These are phyloP conservation scores for Baronia brevicornis DNA, from an alignment of 2,888 invertebrate genomes.

Conservation along the genomic window DNA sequence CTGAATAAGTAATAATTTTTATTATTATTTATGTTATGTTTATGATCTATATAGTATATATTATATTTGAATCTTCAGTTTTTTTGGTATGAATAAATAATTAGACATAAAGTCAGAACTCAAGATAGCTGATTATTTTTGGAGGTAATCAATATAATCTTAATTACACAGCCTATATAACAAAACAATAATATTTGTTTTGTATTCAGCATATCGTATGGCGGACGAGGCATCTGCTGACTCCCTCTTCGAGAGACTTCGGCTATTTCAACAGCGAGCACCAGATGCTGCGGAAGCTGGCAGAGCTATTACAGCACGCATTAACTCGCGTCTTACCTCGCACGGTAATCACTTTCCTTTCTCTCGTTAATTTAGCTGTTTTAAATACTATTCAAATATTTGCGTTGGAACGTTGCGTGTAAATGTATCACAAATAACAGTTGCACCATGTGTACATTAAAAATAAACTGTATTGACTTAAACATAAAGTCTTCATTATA, in stretches of 20 bases:
- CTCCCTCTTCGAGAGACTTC: slow-evolving; percentile 64
- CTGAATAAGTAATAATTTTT: no score
- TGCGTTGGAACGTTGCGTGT: not conserved
- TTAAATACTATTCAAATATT: no score
- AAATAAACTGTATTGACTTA: not conserved
- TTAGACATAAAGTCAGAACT: no score
- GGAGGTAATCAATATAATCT: no score
- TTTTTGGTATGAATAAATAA: no score
- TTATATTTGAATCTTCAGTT: no score
- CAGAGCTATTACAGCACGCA: slow-evolving; percentile 58
- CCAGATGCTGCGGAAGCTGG: slow-evolving; percentile 60
- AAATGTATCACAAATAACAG: slow-evolving; percentile 6
- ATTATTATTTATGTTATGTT: no score
- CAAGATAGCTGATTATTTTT: no score
- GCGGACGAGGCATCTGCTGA: slow-evolving; percentile 62
- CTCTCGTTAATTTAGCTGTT: no score
- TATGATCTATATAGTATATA: no score
- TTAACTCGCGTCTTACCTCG: slow-evolving; percentile 60
- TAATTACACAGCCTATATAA: no score
- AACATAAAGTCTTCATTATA: not conserved
- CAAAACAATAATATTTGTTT: no score
- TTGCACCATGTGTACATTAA: not conserved
- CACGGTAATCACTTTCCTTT: slow-evolving; percentile 43
- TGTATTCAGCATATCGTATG: slow-evolving; percentile 54
- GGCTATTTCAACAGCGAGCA: slow-evolving; percentile 57